These are phyloP conservation scores for Propithecus coquereli DNA, from an alignment of 2,113 vertebrate species.

Conservation along the genomic window DNA sequence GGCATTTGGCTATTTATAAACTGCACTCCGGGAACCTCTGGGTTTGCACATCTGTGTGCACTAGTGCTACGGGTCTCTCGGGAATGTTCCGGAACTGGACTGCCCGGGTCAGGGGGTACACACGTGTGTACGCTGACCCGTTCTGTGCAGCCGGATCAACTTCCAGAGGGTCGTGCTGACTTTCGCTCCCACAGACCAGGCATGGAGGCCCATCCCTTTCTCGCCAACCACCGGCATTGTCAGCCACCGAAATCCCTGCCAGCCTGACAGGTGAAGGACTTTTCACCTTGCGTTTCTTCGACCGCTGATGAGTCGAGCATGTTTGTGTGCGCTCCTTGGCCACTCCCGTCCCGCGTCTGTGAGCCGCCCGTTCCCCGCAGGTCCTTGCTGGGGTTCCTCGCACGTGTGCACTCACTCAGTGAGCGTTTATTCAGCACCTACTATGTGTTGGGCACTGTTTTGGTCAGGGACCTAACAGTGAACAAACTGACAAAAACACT, in stretches of 20 bases:
- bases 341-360: not conserved
- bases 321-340: not conserved
- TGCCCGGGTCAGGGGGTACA: not conserved
- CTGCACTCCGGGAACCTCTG: not conserved
- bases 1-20: not conserved
- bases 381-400: not conserved
- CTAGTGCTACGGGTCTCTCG: not conserved
- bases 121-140: not conserved
- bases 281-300: not conserved
- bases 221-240: not conserved
- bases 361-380: not conserved
- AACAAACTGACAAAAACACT: not conserved
- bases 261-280: not conserved
- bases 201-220: not conserved
- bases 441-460: not conserved
- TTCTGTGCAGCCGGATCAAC: not conserved
- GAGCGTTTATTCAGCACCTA: not conserved
- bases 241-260: not conserved
- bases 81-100: not conserved
- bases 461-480: not conserved
- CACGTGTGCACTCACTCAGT: not conserved
- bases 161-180: not conserved
- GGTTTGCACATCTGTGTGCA: not conserved
- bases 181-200: fast-evolving
- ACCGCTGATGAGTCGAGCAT: not conserved